Conservation (phyloP, 1,140 invertebrate genomes). For the Solenopsis invicta region DNA sequence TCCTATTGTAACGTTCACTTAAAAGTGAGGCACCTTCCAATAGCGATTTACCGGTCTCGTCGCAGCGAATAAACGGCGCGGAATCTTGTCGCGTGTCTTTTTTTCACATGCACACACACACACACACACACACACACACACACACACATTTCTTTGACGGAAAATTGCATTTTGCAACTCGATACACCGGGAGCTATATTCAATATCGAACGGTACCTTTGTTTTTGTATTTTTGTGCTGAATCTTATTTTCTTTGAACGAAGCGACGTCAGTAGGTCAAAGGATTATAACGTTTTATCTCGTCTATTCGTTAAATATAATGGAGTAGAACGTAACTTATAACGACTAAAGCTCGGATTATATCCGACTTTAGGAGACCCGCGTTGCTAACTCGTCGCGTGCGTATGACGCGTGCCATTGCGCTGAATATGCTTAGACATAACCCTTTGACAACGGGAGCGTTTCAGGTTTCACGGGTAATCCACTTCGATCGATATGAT, state of each 20-base stretch:
- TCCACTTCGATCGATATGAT: conserved; percentile 52
- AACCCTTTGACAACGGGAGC: conserved; percentile 17
- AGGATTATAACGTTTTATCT: background rate
- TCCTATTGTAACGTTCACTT: conserved; percentile 45
- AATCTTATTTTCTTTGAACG: background rate
- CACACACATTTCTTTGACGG: background rate
- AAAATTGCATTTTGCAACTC: background rate
- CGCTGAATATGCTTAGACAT: background rate
- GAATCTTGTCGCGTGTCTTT: background rate
- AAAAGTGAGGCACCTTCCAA: conserved; percentile 5
- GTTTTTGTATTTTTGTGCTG: background rate
- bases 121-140: too few species aligned
- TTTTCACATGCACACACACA: too few species aligned
- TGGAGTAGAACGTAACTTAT: background rate
- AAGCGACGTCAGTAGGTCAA: background rate
- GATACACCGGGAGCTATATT: background rate
- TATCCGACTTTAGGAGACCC: background rate
- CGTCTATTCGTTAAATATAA: background rate
- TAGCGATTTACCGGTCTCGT: conserved; percentile 37
- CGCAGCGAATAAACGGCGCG: background rate
- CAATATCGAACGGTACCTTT: background rate
- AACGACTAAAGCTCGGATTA: background rate
- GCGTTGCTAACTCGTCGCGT: background rate
- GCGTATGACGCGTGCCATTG: conserved; percentile 8
- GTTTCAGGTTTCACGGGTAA: conserved; percentile 41